Percentiles rank a stretch among this genome's conserved stretches.
These are phyloP conservation scores for Phalacrocorax pelagicus DNA, from an alignment of 2,113 vertebrate genomes.

Conservation along the genomic window DNA sequence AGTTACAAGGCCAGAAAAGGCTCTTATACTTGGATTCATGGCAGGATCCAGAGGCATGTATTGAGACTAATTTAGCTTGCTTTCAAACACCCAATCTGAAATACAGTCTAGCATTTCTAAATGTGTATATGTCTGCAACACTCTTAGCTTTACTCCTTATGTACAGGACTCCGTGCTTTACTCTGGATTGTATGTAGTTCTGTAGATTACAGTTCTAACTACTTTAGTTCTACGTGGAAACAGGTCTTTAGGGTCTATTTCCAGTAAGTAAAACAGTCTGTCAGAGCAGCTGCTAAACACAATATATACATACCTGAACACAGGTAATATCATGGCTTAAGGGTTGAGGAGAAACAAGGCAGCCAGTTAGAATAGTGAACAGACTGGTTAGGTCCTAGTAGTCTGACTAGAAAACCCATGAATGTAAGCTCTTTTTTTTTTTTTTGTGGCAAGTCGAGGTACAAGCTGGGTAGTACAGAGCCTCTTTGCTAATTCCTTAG, in stretches of 20 bases:
- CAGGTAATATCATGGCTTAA: neutral
- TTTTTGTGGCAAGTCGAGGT: neutral
- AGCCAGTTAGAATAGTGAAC: neutral
- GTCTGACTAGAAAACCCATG: neutral
- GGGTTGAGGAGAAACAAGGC: neutral
- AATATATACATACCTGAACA: neutral
- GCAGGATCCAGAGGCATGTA: conserved; percentile 93
- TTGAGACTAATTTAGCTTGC: neutral
- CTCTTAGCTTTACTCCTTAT: neutral
- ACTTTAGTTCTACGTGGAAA: neutral
- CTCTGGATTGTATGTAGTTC: neutral
- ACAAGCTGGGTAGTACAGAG: neutral
- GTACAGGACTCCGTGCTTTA: neutral
- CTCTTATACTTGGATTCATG: conserved; percentile 98
- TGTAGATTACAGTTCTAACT: neutral
- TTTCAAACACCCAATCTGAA: neutral
- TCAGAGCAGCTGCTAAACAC: neutral
- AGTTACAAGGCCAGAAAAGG: conserved; percentile 95
- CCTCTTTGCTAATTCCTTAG: neutral
- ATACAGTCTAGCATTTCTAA: neutral
- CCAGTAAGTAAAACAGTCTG: neutral
- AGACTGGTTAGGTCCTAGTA: neutral
- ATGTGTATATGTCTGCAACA: neutral
- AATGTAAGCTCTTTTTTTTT: neutral
- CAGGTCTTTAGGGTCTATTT: neutral